A percentile compares a stretch with the other conserved stretches of the same genome.
These are phyloP conservation scores for Geodia barretti DNA, from an alignment of 37 sponge, comb jelly and placozoan species.

Conservation along the genomic window DNA sequence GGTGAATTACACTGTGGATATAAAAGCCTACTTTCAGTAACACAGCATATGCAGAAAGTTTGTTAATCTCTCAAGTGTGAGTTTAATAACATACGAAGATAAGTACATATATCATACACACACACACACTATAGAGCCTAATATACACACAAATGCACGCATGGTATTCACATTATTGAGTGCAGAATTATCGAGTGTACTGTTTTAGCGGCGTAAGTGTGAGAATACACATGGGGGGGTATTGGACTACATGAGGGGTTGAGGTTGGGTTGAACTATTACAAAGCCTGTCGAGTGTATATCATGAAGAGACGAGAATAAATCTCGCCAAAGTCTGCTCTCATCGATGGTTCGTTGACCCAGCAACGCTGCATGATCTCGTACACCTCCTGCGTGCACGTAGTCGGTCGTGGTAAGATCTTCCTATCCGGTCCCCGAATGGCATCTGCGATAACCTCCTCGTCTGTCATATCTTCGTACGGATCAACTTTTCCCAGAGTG, in stretches of 20 bases:
- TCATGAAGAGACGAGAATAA: slow-evolving; percentile 64
- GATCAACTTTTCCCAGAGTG: slow-evolving; percentile 72
- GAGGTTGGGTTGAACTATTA: slow-evolving; percentile 7
- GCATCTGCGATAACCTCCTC: slow-evolving; percentile 88
- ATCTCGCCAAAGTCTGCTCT: slow-evolving; percentile 71
- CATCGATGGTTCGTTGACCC: slow-evolving; percentile 71
- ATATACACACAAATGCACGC: too few relatives aligned
- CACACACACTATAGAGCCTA: neutral
- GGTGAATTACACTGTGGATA: too few relatives aligned
- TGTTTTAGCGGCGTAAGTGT: too few relatives aligned
- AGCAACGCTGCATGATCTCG: slow-evolving; percentile 70
- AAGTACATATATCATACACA: neutral
- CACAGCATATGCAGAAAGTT: too few relatives aligned
- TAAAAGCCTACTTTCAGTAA: too few relatives aligned
- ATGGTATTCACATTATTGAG: neutral
- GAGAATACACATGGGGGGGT: too few relatives aligned
- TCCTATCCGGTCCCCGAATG: slow-evolving; percentile 61
- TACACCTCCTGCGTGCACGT: slow-evolving; percentile 67
- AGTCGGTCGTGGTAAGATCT: slow-evolving; percentile 34
- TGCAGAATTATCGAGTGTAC: too few relatives aligned
- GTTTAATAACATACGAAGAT: neutral
- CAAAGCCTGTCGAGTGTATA: slow-evolving; percentile 60
- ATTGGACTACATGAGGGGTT: neutral
- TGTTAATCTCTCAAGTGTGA: neutral
- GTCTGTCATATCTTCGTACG: slow-evolving; percentile 78